Evolutionary conservation across 2,797 vertebrate species (phyloP).

Genomic region (Otus scops): DNA sequence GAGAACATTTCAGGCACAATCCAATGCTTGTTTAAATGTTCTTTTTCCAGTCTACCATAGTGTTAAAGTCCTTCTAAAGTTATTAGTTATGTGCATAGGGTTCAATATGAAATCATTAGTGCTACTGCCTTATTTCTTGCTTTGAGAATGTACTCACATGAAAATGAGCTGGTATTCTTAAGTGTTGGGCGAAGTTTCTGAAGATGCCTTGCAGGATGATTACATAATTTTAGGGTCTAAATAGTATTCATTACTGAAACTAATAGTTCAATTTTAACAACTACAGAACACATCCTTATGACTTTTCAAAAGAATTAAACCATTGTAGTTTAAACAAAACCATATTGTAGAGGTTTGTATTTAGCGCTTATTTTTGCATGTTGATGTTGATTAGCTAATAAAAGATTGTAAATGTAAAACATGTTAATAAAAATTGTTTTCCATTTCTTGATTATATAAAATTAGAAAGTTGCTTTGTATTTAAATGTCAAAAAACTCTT

Average conservation of each 20-base stretch:
- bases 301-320: conserved; percentile 63
- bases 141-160: conserved; percentile 81
- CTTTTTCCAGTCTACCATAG: conserved; percentile 69
- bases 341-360: conserved; percentile 84
- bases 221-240: conserved; percentile 68
- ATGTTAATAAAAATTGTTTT: conserved; percentile 78
- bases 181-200: conserved; percentile 71
- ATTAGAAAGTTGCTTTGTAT: conserved; percentile 19
- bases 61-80: conserved; percentile 71
- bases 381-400: conserved; percentile 92
- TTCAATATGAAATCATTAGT: conserved; percentile 76
- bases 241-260: conserved; percentile 70
- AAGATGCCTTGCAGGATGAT: conserved; percentile 77
- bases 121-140: conserved; percentile 82
- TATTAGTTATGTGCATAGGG: conserved; percentile 75
- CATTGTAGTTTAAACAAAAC: conserved; percentile 72
- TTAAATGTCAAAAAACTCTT: background rate
- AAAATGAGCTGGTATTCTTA: conserved; percentile 73
- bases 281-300: conserved; percentile 62
- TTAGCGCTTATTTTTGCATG: conserved; percentile 91
- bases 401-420: conserved; percentile 87
- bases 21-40: conserved; percentile 57
- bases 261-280: conserved; percentile 70
- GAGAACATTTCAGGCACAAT: conserved; percentile 59
- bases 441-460: conserved; percentile 69